These are phyloP conservation scores for Camponotus vicinus DNA, from an alignment of 1,140 invertebrate species.

Conservation along the genomic window DNA sequence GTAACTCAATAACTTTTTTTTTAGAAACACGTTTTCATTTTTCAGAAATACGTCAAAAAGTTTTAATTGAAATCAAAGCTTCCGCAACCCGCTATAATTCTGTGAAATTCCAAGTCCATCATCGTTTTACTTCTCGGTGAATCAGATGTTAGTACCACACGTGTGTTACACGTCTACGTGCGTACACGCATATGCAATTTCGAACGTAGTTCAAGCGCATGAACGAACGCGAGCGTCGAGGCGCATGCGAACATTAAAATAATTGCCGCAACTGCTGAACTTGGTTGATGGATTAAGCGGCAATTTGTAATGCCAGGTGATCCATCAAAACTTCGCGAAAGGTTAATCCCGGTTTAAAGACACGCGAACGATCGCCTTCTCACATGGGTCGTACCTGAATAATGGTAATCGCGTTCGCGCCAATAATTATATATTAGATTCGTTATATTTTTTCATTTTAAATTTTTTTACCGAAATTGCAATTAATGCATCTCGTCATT, in stretches of 20 bases:
- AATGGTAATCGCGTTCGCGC: constrained; percentile 18
- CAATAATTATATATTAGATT: constrained; percentile 15
- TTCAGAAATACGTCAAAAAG: neutral
- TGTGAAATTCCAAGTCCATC: neutral
- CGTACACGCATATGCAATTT: constrained; percentile 34
- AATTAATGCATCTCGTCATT: neutral
- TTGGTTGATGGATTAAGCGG: constrained; percentile 62
- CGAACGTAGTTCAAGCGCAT: neutral
- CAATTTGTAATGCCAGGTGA: constrained; percentile 60
- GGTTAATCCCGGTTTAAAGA: constrained; percentile 58
- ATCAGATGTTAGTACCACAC: neutral
- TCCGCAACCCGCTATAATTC: neutral
- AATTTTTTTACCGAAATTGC: neutral
- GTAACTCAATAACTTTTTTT: neutral
- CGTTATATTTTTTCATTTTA: neutral
- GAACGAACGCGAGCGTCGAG: constrained; percentile 10
- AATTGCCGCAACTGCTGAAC: constrained; percentile 55
- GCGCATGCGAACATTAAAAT: constrained; percentile 33
- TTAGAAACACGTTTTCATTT: no score
- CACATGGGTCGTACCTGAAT: neutral
- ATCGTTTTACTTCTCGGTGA: neutral
- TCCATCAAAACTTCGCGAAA: constrained; percentile 62
- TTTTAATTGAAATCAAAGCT: neutral
- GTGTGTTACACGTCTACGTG: neutral
- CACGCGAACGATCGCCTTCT: constrained; percentile 53